These are phyloP conservation scores for Mixornis gularis DNA, from an alignment of 2,113 vertebrate species.

Conservation along the genomic window DNA sequence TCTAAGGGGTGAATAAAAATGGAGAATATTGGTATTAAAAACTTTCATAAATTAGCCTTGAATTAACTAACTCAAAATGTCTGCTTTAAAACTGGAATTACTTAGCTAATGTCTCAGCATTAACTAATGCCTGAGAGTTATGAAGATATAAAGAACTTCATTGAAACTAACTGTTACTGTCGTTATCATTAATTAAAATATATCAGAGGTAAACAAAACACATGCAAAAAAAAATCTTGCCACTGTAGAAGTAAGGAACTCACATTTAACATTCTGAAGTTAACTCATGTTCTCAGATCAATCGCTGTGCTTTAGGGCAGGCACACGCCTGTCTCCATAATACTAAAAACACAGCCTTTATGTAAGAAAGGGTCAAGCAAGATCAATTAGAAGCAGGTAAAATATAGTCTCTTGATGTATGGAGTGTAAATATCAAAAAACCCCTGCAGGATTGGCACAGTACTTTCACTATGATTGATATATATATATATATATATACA, in stretches of 20 bases:
- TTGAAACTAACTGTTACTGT: not conserved
- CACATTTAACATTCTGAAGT: not conserved
- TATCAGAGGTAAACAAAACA: constrained; percentile 7
- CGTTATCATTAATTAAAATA: constrained; percentile 27
- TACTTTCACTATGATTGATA: not conserved
- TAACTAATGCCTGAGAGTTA: not conserved
- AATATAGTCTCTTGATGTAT: not conserved
- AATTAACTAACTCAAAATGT: constrained; percentile 16
- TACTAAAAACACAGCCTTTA: not conserved
- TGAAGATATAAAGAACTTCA: constrained; percentile 3
- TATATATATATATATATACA: not conserved
- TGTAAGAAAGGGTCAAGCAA: not conserved
- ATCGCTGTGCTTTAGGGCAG: not conserved
- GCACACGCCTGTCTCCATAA: not conserved
- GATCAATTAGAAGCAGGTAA: not conserved
- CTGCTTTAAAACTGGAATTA: not conserved
- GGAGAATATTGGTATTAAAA: not conserved
- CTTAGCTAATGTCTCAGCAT: not conserved
- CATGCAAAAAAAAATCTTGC: constrained; percentile 15
- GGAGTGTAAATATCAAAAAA: not conserved
- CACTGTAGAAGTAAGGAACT: not conserved
- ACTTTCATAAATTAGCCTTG: not conserved
- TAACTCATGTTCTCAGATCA: not conserved
- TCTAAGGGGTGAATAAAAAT: not conserved
- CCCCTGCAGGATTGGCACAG: not conserved